phyloP scores from a whole-genome alignment of 2,113 vertebrate genomes.

The Varanus komodoensis region DNA sequence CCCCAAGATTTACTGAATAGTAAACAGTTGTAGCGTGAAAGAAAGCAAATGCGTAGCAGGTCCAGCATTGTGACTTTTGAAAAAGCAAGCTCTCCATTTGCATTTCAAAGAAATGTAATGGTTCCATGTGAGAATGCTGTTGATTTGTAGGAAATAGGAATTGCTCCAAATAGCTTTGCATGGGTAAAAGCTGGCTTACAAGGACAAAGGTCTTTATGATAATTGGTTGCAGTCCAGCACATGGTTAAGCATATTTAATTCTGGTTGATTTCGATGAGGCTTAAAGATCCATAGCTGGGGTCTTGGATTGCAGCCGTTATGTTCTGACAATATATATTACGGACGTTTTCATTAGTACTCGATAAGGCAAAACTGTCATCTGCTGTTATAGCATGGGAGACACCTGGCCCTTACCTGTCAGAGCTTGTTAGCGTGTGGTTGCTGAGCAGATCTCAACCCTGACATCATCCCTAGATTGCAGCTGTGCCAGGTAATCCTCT shows the following conservation, averaged over 20 bases:
- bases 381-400: neutral
- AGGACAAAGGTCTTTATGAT: neutral
- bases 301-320: constrained; percentile 44
- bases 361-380: constrained; percentile 60
- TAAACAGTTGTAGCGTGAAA: neutral
- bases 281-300: constrained; percentile 45
- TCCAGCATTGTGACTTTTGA: constrained; percentile 36
- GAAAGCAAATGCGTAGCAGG: rapidly evolving
- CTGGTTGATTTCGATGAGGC: neutral
- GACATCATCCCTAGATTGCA: neutral
- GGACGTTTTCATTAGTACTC: constrained; percentile 75
- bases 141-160: constrained; percentile 56
- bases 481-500: neutral
- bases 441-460: neutral
- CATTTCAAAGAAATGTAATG: constrained; percentile 51
- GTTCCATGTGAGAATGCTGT: constrained; percentile 43
- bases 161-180: constrained; percentile 43
- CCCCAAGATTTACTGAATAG: neutral
- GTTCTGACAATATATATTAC: constrained; percentile 66
- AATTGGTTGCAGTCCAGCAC: neutral
- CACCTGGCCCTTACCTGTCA: neutral
- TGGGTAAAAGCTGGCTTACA: constrained; percentile 46
- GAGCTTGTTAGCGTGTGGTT: neutral
- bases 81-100: constrained; percentile 10
- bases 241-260: neutral